phyloP scores from a whole-genome alignment of 2,113 vertebrate genomes.

The Erpornis zantholeuca region DNA sequence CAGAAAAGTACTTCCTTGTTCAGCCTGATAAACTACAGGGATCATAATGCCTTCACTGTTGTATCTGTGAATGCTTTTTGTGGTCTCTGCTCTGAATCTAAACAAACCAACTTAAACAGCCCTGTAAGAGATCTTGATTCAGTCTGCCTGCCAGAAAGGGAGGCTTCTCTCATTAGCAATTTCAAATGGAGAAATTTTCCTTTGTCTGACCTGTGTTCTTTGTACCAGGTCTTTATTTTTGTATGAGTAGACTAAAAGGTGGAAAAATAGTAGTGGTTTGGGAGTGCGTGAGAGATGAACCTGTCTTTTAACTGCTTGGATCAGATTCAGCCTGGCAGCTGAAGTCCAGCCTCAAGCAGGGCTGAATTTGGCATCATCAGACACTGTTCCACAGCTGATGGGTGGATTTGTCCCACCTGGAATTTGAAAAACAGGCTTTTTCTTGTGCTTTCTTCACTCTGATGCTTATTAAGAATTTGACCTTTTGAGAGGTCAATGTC shows the following conservation, averaged over 20 bases:
- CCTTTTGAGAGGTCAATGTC: constrained; percentile 27
- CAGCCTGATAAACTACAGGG: not conserved
- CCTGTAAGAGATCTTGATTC: not conserved
- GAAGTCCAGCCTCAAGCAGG: not conserved
- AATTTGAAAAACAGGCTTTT: constrained; percentile 21
- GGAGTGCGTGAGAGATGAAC: not conserved
- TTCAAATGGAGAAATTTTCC: not conserved
- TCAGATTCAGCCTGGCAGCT: not conserved
- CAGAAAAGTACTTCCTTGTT: not conserved
- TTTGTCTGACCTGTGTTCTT: not conserved
- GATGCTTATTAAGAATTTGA: constrained; percentile 59
- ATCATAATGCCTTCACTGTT: not conserved
- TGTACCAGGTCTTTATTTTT: not conserved
- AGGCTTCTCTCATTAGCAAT: not conserved
- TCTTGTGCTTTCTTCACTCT: constrained; percentile 40
- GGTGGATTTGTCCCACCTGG: not conserved
- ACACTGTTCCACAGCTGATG: not conserved
- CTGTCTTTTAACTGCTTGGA: not conserved
- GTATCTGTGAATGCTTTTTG: not conserved
- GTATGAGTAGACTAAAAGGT: not conserved
- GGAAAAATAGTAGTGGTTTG: not conserved
- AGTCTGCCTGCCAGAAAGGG: not conserved
- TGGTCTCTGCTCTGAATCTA: not conserved
- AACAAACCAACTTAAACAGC: not conserved
- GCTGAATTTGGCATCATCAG: not conserved